Conservation (phyloP, 2,888 invertebrate species). For the Agrenia bidenticulata region DNA sequence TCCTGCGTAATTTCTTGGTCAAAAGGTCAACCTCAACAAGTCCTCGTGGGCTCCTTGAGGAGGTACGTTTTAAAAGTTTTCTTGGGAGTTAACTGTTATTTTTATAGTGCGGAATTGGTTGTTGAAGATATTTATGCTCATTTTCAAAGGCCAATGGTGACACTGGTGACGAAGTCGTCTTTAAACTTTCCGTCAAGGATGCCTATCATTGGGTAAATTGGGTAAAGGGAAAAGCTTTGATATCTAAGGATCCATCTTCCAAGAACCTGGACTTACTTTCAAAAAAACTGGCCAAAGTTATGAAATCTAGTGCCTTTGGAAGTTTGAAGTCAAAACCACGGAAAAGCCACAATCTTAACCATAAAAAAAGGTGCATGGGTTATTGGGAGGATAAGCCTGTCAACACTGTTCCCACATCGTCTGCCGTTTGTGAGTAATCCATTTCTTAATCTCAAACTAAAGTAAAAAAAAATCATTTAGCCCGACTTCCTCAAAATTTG, state of each 20-base stretch:
- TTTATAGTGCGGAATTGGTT: too few species aligned
- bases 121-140: background rate
- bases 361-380: constrained; percentile 37
- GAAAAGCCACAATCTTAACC: constrained; percentile 34
- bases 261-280: background rate
- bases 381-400: constrained; percentile 28
- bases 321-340: constrained; percentile 37
- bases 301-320: background rate
- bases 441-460: too few species aligned
- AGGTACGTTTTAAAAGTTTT: constrained; percentile 60
- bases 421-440: too few species aligned
- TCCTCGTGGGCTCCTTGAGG: constrained; percentile 71
- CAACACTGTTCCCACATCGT: too few species aligned
- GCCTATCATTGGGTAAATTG: constrained; percentile 61
- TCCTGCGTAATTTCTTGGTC: constrained; percentile 73
- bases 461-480: too few species aligned
- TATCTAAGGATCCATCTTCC: background rate
- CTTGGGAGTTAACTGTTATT: too few species aligned
- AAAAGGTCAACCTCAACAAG: constrained; percentile 60
- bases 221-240: constrained; percentile 48
- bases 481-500: too few species aligned
- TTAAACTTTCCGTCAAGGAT: constrained; percentile 67
- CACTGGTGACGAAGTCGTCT: constrained; percentile 73
- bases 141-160: constrained; percentile 67
- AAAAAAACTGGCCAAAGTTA: background rate